These are phyloP conservation scores for Eudemis profundana DNA, from an alignment of 2,888 invertebrate genomes.

Conservation along the genomic window DNA sequence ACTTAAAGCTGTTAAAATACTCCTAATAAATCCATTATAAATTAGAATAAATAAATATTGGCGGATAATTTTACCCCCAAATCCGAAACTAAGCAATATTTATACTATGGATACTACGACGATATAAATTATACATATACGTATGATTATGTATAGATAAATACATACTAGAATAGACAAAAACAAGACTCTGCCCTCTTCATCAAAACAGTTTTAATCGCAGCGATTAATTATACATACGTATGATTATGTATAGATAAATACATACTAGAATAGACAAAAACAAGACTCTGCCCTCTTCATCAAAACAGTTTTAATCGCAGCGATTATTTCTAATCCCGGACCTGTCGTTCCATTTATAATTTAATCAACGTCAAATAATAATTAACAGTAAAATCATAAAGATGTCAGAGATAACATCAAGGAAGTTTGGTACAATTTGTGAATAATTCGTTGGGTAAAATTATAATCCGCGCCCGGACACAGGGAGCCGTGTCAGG, in stretches of 20 bases:
- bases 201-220: constrained; percentile 16
- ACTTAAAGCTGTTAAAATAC: no score
- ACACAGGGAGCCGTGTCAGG: constrained; percentile 73
- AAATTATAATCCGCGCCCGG: constrained; percentile 77
- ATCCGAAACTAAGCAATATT: no score
- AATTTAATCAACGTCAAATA: constrained; percentile 42
- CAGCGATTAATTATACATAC: no score
- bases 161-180: neutral
- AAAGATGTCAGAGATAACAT: constrained; percentile 45
- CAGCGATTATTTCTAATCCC: constrained; percentile 17
- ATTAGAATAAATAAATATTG: no score
- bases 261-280: neutral
- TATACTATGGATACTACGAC: no score
- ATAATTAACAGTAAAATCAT: constrained; percentile 45
- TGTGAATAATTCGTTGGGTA: constrained; percentile 76
- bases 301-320: constrained; percentile 16
- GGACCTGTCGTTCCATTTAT: constrained; percentile 37
- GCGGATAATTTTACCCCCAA: no score
- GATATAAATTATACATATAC: no score
- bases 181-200: neutral
- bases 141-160: neutral
- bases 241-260: neutral
- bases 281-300: neutral
- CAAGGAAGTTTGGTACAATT: constrained; percentile 57
- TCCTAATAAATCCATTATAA: no score